Base-by-base conservation (phyloP, 2,797 vertebrate species). In the Gadopsis bispinosus region DNA sequence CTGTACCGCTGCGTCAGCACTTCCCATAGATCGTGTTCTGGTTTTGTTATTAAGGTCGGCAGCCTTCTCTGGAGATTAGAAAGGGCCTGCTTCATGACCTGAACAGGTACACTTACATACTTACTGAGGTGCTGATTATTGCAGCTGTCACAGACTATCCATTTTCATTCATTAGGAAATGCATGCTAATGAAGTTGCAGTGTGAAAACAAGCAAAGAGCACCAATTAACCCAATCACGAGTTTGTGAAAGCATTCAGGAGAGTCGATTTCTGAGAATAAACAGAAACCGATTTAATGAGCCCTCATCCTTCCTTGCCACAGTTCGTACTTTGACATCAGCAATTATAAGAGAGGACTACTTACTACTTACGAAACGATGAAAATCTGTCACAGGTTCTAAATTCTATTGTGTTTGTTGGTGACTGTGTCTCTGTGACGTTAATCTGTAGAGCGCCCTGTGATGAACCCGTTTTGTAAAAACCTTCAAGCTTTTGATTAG, bases 1-100 rank as follows among this genome's bases (percentile, higher is more conserved):
- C 78, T 69, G 29, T 65, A 65, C 71, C 59, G 79, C 77, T 59
- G 78, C 54, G 39, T 69, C 62, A 73, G 60, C 72, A 60, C 12
- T 62, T 84, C 51, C 58, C 33, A 58, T 75, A 63, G 17, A 75
- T 70, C 29, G 37, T 48, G 11, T 29, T 47, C 22, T 61, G 14
- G 26, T 26, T 26, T 26, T 47, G 43, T 75, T 45, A 41, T 61
- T 29, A 26, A 11, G 33, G 45, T 89, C 84, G 67, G 72, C 53
- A 75, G 39, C 47, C 53, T 51, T 76, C 41, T 37, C 7, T 54
- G 41, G 45, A 54, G 19, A 63, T 70, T 35, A 43, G 6, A 70
- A 68, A 75, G 35, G 20, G 16, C 50, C 58, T 63, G 69, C 43
- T 43, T 75, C 51, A 59, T 19, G 37, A 56, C 41, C 45, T 53